Conservation (phyloP, 2,888 invertebrate genomes). For the Plagiodera versicolora region DNA sequence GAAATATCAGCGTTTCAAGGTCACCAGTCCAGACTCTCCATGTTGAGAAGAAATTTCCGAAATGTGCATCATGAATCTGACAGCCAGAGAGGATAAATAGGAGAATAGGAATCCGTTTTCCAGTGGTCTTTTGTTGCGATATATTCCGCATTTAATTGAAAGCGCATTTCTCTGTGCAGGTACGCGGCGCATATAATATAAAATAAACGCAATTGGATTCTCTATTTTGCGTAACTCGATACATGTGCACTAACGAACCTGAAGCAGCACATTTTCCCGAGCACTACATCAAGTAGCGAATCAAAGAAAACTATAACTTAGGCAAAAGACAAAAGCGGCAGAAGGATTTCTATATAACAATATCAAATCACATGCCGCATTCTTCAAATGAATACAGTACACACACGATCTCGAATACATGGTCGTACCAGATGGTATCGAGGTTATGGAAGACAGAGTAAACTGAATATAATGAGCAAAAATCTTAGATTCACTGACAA, state of each 20-base stretch:
- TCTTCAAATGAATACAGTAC: constrained; percentile 24
- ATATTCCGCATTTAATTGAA: neutral
- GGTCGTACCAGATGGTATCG: neutral
- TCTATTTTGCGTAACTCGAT: constrained; percentile 20
- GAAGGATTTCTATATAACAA: constrained; percentile 28
- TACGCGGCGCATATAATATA: constrained; percentile 12
- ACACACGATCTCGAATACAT: constrained; percentile 5
- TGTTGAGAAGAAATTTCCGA: no score
- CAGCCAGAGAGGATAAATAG: no score
- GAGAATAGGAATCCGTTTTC: neutral
- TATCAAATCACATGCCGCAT: constrained; percentile 32
- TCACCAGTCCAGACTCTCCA: no score
- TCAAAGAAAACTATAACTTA: constrained; percentile 30
- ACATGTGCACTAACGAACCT: constrained; percentile 20
- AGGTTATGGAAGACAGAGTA: no score
- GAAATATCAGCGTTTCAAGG: no score
- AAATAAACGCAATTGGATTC: constrained; percentile 11
- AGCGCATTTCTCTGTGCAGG: neutral
- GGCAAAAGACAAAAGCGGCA: constrained; percentile 26
- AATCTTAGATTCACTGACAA: no score
- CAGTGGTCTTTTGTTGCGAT: neutral
- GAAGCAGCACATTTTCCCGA: constrained; percentile 7
- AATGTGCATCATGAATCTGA: no score
- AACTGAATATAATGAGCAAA: no score
- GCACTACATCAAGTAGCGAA: constrained; percentile 23